Conservation (phyloP, 2,797 vertebrate genomes). For the Rhinogobio ventralis region DNA sequence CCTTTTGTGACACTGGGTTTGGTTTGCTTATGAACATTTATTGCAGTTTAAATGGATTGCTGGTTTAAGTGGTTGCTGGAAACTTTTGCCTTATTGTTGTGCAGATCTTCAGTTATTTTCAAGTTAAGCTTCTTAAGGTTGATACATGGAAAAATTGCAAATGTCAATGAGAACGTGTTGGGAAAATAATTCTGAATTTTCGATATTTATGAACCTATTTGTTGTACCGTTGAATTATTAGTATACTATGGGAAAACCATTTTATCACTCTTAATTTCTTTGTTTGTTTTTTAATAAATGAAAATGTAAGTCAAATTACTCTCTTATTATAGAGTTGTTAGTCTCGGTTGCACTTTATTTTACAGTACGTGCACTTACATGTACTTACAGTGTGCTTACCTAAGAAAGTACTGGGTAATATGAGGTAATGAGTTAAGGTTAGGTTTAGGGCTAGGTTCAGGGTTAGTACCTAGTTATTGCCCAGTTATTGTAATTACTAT, state of each 20-base stretch:
- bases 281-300: not conserved
- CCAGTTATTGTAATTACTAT: too few species aligned
- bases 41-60: slow-evolving; percentile 17
- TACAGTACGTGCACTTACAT: too few species aligned
- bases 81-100: not conserved
- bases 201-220: too few species aligned
- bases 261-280: not conserved
- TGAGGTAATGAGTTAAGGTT: too few species aligned
- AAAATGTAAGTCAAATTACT: not conserved
- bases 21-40: slow-evolving; percentile 47
- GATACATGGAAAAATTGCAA: not conserved
- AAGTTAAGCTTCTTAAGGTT: not conserved
- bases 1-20: slow-evolving; percentile 82
- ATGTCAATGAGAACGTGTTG: not conserved
- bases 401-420: too few species aligned
- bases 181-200: not conserved
- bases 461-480: too few species aligned
- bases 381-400: too few species aligned
- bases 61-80: slow-evolving; percentile 1
- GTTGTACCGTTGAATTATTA: not conserved
- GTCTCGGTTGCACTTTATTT: not conserved
- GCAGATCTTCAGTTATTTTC: not conserved
- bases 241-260: not conserved
- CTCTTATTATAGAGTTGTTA: not conserved
- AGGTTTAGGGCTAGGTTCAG: too few species aligned